A percentile compares a stretch with the other conserved stretches of the same genome.
Conservation (phyloP, 92 coral and sea anemone genomes). For the Parazoanthus swiftii region DNA sequence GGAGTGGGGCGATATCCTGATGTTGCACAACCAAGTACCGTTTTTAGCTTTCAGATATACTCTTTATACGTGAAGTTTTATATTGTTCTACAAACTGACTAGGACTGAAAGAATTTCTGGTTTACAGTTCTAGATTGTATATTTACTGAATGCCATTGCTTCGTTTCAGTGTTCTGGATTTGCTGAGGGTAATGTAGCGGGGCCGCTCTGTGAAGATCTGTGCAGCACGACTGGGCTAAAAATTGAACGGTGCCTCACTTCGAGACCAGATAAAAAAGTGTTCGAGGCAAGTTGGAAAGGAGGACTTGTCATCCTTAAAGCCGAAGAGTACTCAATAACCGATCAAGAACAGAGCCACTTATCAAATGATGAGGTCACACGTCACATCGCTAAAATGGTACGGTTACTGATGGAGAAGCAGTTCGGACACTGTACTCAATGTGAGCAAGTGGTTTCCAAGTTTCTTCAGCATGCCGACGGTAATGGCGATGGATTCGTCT, state of each 20-base stretch:
- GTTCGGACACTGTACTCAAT: slow-evolving; percentile 48
- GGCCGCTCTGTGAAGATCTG: slow-evolving; percentile 54
- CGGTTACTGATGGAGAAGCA: neutral
- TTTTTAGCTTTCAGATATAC: neutral
- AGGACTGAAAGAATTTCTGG: neutral
- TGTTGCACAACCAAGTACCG: too few relatives aligned
- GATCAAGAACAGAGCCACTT: neutral
- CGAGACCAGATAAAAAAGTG: slow-evolving; percentile 32
- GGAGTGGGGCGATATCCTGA: too few relatives aligned
- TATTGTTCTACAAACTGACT: neutral
- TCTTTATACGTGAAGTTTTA: neutral
- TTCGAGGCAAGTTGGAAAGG: slow-evolving; percentile 55
- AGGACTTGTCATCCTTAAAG: slow-evolving; percentile 46
- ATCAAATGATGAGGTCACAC: neutral
- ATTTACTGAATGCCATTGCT: neutral
- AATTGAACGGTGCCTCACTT: slow-evolving; percentile 44
- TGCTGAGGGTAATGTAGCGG: slow-evolving; percentile 42
- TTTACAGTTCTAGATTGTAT: too few relatives aligned
- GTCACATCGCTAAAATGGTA: neutral
- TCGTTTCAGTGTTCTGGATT: slow-evolving; percentile 52
- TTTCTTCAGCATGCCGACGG: slow-evolving; percentile 52
- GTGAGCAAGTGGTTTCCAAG: slow-evolving; percentile 32
- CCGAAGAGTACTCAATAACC: slow-evolving; percentile 15
- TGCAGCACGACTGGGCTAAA: slow-evolving; percentile 27
- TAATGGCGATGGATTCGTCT: slow-evolving; percentile 55